Base-by-base conservation (phyloP, 2,797 vertebrate species). In the Parauchenoglanis ngamensis region DNA sequence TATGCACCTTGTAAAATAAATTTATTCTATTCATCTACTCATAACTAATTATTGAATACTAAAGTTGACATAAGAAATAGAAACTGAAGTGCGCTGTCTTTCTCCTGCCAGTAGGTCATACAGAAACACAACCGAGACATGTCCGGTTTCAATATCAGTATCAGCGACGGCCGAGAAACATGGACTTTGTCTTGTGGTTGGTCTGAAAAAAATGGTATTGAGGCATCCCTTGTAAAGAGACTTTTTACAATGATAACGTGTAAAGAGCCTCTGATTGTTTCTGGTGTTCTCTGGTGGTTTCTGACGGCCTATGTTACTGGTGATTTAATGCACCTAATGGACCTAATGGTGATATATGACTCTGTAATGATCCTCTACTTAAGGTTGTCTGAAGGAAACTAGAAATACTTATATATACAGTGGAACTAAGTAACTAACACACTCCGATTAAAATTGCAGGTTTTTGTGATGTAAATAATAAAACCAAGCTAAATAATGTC, bases 321-420 rank as follows among this genome's bases (percentile, higher is more conserved):
- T 44, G 57, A 81, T 81, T 40, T 25, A 81, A 81, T n/a, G 78
- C 57, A 46, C 35, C 13, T 61, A 81, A 44, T 56, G 28, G 76
- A 78, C 76, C 1, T 78, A 78, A 78, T 78, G 28, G 15, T 57
- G 76, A 78, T 56, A 31, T 57, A 78, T 78, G 40, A 75, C 44
- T 75, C 3, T 75, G 23, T 75, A 75, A 52, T 75, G 76, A 79
- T 35, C 54, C 21, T 79, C 15, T 35, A 13, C 76, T 35, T 75
- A n/a, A 52, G 31, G 8, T 28, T 56, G 52, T n/a, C 52, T 19
- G 54, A 46, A 73, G 70, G 21, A 73, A 46, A 25, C 40, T 46
- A 73, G 40, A 56, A 73, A 56, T 21, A 25, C n/a, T 19, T 19
- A 73, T 73, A 46, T 46, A 77, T 28, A 54, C 75, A 54, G 49